Conservation (phyloP, 2,797 vertebrate genomes). For the Lagodon rhomboides region DNA sequence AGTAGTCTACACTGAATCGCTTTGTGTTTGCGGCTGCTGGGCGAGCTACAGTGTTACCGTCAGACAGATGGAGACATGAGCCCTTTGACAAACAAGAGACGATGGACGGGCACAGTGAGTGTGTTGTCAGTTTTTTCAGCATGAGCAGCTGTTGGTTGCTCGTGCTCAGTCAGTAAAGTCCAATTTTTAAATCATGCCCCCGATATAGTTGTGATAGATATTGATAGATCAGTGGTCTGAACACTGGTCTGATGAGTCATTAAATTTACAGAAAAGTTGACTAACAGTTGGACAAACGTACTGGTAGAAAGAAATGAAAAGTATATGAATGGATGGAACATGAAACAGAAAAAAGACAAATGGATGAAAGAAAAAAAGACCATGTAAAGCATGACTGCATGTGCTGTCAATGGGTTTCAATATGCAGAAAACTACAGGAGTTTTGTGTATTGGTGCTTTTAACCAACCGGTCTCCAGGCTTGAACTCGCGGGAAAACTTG, state of each 20-base stretch:
- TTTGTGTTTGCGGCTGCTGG: slow-evolving; percentile 10
- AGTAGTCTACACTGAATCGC: slow-evolving; percentile 19
- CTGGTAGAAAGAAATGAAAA: background rate
- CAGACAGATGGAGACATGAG: slow-evolving; percentile 17
- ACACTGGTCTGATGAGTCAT: slow-evolving; percentile 4
- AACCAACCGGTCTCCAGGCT: slow-evolving; percentile 93
- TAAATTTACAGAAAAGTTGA: background rate
- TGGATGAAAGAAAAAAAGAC: background rate
- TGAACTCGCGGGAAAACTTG: slow-evolving; percentile 95
- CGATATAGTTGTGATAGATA: background rate
- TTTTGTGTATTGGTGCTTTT: too few species aligned
- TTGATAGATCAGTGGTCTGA: background rate
- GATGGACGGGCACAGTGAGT: background rate
- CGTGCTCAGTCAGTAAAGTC: background rate
- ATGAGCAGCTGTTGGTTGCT: background rate
- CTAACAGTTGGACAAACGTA: background rate
- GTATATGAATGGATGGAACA: background rate
- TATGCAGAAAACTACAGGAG: background rate
- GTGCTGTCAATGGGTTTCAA: background rate
- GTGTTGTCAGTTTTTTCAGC: background rate
- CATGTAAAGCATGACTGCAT: background rate
- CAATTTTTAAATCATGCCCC: background rate
- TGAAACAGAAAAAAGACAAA: background rate
- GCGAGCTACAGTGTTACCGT: slow-evolving; percentile 14
- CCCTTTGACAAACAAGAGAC: slow-evolving; percentile 30